phyloP scores from a whole-genome alignment of 2,797 vertebrate genomes.

The Pangasius larnaudii region DNA sequence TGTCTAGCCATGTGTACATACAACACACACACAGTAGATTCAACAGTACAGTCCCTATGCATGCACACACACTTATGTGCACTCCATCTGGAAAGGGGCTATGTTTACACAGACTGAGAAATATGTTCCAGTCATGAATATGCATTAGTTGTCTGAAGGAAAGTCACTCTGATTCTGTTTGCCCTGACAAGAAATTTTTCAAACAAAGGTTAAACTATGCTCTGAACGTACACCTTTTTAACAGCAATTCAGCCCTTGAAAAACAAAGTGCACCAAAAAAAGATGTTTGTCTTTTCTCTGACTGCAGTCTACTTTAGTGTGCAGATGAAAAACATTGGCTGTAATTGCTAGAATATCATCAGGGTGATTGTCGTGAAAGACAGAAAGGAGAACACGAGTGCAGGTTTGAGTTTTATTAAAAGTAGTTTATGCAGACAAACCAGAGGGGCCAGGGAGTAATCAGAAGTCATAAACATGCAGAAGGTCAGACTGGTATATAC shows the following conservation, averaged over 20 bases:
- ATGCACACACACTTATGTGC: slow-evolving; percentile 39
- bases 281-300: not conserved
- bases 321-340: not conserved
- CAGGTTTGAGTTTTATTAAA: not conserved
- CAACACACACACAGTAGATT: slow-evolving; percentile 25
- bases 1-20: slow-evolving; percentile 39
- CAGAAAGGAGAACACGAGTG: not conserved
- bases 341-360: not conserved
- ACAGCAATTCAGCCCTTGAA: slow-evolving; percentile 3
- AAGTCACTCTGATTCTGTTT: slow-evolving; percentile 50
- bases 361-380: not conserved
- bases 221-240: slow-evolving; percentile 24
- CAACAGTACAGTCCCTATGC: slow-evolving; percentile 27
- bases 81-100: slow-evolving; percentile 53
- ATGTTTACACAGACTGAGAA: slow-evolving; percentile 60
- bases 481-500: not conserved
- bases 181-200: slow-evolving; percentile 48
- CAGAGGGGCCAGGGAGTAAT: not conserved
- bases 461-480: not conserved
- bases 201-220: slow-evolving; percentile 51
- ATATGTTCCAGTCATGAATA: slow-evolving; percentile 60
- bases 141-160: slow-evolving; percentile 48
- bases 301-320: not conserved
- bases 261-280: not conserved
- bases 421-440: not conserved